Conservation (phyloP, 2,797 vertebrate genomes). For the Crenuchus spilurus region DNA sequence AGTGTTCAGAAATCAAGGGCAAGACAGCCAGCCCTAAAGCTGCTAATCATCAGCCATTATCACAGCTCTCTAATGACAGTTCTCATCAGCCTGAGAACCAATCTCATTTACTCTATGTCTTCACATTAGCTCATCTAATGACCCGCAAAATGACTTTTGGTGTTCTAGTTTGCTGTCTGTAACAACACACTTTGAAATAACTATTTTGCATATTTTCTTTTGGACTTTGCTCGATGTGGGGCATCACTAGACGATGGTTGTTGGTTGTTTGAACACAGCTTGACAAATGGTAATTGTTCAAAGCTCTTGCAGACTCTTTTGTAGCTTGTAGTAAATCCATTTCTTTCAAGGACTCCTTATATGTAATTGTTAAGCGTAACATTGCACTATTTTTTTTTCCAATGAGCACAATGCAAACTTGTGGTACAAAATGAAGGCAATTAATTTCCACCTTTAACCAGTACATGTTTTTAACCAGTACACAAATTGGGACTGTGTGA, state of each 20-base stretch:
- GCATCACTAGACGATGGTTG: not conserved
- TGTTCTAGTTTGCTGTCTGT: constrained; percentile 5
- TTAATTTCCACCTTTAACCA: not conserved
- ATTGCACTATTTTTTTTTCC: too few relatives aligned
- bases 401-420: too few relatives aligned
- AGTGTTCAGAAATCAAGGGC: not conserved
- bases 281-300: too few relatives aligned
- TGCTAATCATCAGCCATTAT: constrained; percentile 43
- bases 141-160: constrained; percentile 51
- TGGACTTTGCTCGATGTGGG: not conserved
- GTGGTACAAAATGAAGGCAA: too few relatives aligned
- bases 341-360: constrained; percentile 20
- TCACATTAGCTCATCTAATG: constrained; percentile 57
- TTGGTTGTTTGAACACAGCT: not conserved
- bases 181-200: constrained; percentile 2
- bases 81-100: constrained; percentile 32
- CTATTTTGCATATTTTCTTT: not conserved
- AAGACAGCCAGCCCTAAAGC: constrained; percentile 14
- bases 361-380: too few relatives aligned
- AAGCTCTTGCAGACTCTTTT: not conserved
- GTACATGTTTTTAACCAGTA: too few relatives aligned
- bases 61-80: constrained; percentile 48
- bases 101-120: constrained; percentile 36
- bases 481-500: too few relatives aligned
- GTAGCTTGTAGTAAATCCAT: constrained; percentile 8